These are phyloP conservation scores for Sebastes hopkinsi DNA, from an alignment of 2,797 vertebrate genomes.

Conservation along the genomic window DNA sequence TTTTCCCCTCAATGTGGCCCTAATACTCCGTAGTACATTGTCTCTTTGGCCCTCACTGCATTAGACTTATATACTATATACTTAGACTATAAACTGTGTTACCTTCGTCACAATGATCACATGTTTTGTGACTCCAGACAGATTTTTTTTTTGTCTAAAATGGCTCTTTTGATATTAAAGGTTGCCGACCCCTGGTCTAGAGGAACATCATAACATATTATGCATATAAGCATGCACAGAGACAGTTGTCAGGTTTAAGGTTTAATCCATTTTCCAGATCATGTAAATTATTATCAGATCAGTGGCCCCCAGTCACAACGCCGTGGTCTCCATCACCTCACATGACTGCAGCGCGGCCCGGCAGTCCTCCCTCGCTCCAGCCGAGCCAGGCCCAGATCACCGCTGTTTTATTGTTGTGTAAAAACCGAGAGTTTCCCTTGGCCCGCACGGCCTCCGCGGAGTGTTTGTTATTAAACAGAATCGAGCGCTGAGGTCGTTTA, in stretches of 20 bases:
- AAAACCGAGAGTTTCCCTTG: slow-evolving; percentile 53
- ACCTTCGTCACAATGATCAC: too few species aligned
- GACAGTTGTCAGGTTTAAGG: neutral
- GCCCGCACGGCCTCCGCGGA: slow-evolving; percentile 27
- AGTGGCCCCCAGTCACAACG: neutral
- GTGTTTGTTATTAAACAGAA: slow-evolving; percentile 70
- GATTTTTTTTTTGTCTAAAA: too few species aligned
- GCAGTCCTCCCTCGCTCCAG: neutral
- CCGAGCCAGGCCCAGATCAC: neutral
- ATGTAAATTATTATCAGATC: neutral
- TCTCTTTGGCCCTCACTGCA: too few species aligned
- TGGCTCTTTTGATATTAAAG: too few species aligned
- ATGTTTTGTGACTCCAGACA: too few species aligned
- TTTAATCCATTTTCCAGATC: neutral
- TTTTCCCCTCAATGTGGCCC: too few species aligned
- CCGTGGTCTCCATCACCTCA: slow-evolving; percentile 50
- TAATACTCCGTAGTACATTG: too few species aligned
- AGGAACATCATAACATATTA: neutral
- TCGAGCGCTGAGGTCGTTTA: slow-evolving; percentile 56
- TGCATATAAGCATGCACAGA: neutral
- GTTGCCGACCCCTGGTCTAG: neutral
- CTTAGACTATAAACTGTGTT: too few species aligned
- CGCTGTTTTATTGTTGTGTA: slow-evolving; percentile 58
- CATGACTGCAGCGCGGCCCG: slow-evolving; percentile 9
- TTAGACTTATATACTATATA: too few species aligned